Evolutionary conservation across 1,140 invertebrate genomes (phyloP).

Genomic region (Bradysia coprophila): DNA sequence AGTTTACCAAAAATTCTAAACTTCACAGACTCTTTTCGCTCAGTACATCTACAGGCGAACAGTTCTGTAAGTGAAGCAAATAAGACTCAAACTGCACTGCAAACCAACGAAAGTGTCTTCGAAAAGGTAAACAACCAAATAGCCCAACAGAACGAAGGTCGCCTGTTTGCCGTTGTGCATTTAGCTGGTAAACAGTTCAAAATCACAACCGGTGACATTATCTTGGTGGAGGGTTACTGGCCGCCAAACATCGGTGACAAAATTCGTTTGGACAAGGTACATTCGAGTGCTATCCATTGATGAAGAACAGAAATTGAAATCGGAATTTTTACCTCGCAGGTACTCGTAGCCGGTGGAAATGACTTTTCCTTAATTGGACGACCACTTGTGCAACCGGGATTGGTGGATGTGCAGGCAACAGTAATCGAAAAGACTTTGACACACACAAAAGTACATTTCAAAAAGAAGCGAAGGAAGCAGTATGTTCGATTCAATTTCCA

Average conservation of each 20-base stretch:
- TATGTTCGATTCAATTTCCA: constrained; percentile 55
- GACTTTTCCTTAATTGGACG: constrained; percentile 75
- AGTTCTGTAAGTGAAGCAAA: too few relatives aligned
- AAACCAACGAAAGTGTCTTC: constrained; percentile 24
- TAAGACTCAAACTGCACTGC: too few relatives aligned
- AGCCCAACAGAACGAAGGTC: constrained; percentile 31
- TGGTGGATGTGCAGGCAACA: constrained; percentile 63
- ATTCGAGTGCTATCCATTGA: too few relatives aligned
- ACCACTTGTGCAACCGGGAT: constrained; percentile 54
- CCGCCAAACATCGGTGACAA: constrained; percentile 64
- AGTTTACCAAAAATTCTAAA: too few relatives aligned
- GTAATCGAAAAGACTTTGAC: constrained; percentile 81
- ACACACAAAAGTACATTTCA: constrained; percentile 59
- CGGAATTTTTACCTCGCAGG: too few relatives aligned
- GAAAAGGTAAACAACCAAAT: constrained; percentile 39
- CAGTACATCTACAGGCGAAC: too few relatives aligned
- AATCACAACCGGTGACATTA: constrained; percentile 69
- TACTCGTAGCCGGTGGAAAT: constrained; percentile 57
- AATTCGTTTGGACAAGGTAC: constrained; percentile 71
- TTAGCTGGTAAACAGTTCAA: constrained; percentile 71
- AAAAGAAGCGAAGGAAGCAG: constrained; percentile 55
- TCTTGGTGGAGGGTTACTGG: constrained; percentile 70
- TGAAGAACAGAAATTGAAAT: too few relatives aligned
- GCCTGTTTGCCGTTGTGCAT: constrained; percentile 75
- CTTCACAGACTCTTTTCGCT: too few relatives aligned